Evolutionary conservation across 2,888 invertebrate species (phyloP).

Genomic region (Axea sp.): DNA sequence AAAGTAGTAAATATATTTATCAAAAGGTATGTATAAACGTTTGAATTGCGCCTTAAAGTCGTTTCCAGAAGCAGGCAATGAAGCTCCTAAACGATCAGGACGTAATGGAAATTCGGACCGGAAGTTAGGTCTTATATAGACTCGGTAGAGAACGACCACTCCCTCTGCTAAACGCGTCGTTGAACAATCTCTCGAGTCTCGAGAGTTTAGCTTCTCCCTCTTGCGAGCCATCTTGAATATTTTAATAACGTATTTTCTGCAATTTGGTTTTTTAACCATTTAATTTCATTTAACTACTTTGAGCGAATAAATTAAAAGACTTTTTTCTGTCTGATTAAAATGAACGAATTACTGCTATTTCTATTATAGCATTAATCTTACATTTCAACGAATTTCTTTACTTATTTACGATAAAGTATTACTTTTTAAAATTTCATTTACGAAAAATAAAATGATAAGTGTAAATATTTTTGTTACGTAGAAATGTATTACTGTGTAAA

Average conservation of each 20-base stretch:
- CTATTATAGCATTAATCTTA: too few species aligned
- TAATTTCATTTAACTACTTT: too few species aligned
- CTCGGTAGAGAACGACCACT: slow-evolving; percentile 41
- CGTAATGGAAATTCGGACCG: slow-evolving; percentile 24
- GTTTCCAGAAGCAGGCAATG: slow-evolving; percentile 59
- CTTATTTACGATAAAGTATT: too few species aligned
- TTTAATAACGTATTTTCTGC: slow-evolving; percentile 4
- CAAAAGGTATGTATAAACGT: not conserved
- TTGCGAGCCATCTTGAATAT: slow-evolving; percentile 30
- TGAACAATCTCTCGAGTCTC: slow-evolving; percentile 28
- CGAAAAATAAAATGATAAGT: too few species aligned
- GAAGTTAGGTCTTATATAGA: slow-evolving; percentile 41
- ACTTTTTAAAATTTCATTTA: too few species aligned
- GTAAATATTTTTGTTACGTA: too few species aligned
- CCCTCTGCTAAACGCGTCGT: slow-evolving; percentile 33
- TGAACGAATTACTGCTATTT: too few species aligned
- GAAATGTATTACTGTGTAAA: too few species aligned
- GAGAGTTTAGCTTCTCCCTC: not conserved
- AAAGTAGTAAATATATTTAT: slow-evolving; percentile 15
- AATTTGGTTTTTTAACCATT: too few species aligned
- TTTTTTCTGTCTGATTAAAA: too few species aligned
- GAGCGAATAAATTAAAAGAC: too few species aligned
- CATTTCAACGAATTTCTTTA: too few species aligned
- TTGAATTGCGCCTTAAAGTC: slow-evolving; percentile 16
- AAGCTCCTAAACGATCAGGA: slow-evolving; percentile 56